Evolutionary conservation across 2,797 vertebrate species (phyloP), one percentile per base, ranked within the genome.

Genomic region (Rhinatrema bivittatum): DNA sequence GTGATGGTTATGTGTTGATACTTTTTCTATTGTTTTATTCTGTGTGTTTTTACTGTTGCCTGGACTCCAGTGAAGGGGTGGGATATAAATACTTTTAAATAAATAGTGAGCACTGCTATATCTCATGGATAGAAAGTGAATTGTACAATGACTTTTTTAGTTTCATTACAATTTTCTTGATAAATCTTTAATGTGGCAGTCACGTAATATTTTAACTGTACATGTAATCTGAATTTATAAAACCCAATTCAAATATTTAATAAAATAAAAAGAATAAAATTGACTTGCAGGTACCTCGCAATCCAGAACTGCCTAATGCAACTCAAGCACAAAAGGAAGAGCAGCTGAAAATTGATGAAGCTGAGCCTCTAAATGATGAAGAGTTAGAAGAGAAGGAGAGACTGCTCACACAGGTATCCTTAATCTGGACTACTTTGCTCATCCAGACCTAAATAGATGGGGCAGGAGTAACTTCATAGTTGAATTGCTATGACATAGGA

Each of bases 311-410:
- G 52, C 91, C 94, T 38, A 99, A 97, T 57, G 88, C 95, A 2
- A 88, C 92, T 36, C 91, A 94, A 56, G 74, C 81, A 15, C 95
- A 99, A 56, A 98, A 97, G 62, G 96, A 97, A 68, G 96, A 99
- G 42, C 95, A 99, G 61, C 82, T 80, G 3, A 99, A 99, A 76
- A 98, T 98, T 6, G 96, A 99, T 28, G 95, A 99, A 62, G 95
- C 95, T 0, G 95, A 98, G 41, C 89, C 91, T 3, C 89, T 99
- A 6, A 90, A 91, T 29, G 94, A 98, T 36, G 95, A 99, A 57
- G 96, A 98, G 13, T 72, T 98, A 39, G 96, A 99, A 56, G 96
- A 98, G 70, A 99, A 98, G 64, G 96, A 99, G 64, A 97, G 93
- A 41, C 86, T 99, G 26, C 73, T 99, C 26, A 94, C 94, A 8